Base-by-base conservation (phyloP, 2,888 invertebrate genomes). In the Ditula angustiorana region DNA sequence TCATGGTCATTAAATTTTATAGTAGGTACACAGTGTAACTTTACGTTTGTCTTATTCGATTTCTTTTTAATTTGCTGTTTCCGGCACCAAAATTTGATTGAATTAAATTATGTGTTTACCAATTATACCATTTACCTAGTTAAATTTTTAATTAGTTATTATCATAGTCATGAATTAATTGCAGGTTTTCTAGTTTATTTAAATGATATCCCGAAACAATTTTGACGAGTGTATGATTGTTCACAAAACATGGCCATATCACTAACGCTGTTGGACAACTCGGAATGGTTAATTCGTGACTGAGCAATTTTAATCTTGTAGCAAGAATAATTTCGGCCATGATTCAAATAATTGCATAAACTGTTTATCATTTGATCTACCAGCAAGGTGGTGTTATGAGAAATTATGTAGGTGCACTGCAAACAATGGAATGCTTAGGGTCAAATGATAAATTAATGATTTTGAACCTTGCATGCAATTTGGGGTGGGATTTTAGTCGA, bases 1-100 rank as follows among this genome's bases (percentile, higher is more conserved):
- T 73, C 67, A 68, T 70, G 67, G 66, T 58, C 65, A 28, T 59
- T 64, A 47, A 49, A 13, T 35, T 64, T 35, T 46, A 58, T 21
- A 11, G n/a, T 35, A 37, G n/a, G n/a, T n/a, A n/a, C n/a, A n/a
- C n/a, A n/a, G n/a, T n/a, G n/a, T 64, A 37, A 21, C 58, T 28
- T 46, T 8, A 61, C 44, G 1, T 37, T 44, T n/a, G n/a, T n/a
- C n/a, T n/a, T 28, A 5, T 24, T 30, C n/a, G 26, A 21, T 44
- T 44, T n/a, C 10, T 35, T 55, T 37, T 37, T 28, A 30, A 52
- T 60, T 24, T 30, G 41, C 44, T 13, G 5, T 11, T 60, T 52
- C 60, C 52, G 41, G 28, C 11, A n/a, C n/a, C n/a, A n/a, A n/a
- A n/a, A n/a, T n/a, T n/a, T n/a, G n/a, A n/a, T n/a, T n/a, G n/a